phyloP scores from a whole-genome alignment of 2,888 invertebrate species.

The Pollenia labialis region DNA sequence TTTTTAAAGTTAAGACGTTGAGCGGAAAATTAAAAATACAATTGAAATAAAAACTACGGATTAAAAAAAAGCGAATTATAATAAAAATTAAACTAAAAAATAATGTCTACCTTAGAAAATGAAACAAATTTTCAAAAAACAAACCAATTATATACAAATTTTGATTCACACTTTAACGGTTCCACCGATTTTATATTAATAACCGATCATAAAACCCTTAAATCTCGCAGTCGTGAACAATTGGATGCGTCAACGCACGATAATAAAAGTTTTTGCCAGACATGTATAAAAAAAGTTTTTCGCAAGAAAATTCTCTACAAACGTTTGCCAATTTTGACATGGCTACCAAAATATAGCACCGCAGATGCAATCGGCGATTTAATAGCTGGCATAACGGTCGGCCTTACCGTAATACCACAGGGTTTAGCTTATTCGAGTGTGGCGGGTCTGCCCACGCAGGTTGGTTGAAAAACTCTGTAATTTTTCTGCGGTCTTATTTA shows the following conservation, averaged over 20 bases:
- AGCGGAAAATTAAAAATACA: conserved; percentile 24
- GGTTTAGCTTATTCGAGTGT: conserved; percentile 92
- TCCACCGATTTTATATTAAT: conserved; percentile 81
- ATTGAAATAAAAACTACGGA: background rate
- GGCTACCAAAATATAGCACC: conserved; percentile 91
- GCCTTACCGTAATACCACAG: conserved; percentile 88
- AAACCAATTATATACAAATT: conserved; percentile 76
- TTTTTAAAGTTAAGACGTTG: conserved; percentile 61
- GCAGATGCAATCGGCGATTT: conserved; percentile 92
- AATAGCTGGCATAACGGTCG: conserved; percentile 96
- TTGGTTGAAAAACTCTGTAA: conserved; percentile 75
- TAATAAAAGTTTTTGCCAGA: conserved; percentile 70
- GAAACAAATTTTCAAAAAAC: conserved; percentile 79
- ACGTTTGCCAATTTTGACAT: conserved; percentile 89
- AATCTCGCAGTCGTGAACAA: conserved; percentile 77
- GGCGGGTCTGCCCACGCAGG: conserved; percentile 90
- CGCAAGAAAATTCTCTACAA: conserved; percentile 90
- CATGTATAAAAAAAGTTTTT: conserved; percentile 83
- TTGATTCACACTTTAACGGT: conserved; percentile 80
- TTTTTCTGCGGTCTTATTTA: background rate
- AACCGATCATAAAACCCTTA: conserved; percentile 80
- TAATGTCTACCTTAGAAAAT: conserved; percentile 79
- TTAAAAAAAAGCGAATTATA: background rate
- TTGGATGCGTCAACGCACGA: conserved; percentile 73
- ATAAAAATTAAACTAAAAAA: conserved; percentile 31